phyloP scores from a whole-genome alignment of 2,797 vertebrate species.

The Sciurus vulgaris region DNA sequence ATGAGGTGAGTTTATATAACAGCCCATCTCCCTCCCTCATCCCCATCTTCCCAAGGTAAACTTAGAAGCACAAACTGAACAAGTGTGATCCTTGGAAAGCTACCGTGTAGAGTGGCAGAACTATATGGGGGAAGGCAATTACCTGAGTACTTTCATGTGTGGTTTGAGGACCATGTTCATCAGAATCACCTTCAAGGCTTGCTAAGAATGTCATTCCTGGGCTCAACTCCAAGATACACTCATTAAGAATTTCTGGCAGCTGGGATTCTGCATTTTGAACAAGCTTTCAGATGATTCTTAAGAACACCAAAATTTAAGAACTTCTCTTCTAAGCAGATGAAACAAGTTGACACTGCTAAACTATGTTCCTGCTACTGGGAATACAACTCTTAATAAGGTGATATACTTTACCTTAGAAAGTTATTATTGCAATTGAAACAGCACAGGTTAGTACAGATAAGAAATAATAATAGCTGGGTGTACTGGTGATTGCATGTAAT shows the following conservation, averaged over 20 bases:
- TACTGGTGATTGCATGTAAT: too few species aligned
- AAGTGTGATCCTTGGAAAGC: background rate
- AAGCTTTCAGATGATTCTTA: constrained; percentile 31
- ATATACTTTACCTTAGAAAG: constrained; percentile 1
- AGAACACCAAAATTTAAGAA: constrained; percentile 34
- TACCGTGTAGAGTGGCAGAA: background rate
- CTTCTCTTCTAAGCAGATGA: background rate
- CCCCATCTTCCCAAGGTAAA: background rate
- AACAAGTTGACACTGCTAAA: constrained; percentile 35
- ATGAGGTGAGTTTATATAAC: background rate
- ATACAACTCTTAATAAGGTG: background rate
- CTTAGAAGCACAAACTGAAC: background rate
- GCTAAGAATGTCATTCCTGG: background rate
- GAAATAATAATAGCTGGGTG: background rate
- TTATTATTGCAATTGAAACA: constrained; percentile 12
- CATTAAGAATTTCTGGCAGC: background rate
- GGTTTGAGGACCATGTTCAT: background rate
- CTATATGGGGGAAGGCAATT: background rate
- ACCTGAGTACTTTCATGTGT: background rate
- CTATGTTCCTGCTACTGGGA: background rate
- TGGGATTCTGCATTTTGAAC: background rate
- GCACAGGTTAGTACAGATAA: background rate
- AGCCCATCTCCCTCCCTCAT: background rate
- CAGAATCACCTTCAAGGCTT: background rate
- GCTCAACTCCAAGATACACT: background rate